Base-by-base conservation (phyloP, 1,140 invertebrate species). In the Pollicipes pollicipes region DNA sequence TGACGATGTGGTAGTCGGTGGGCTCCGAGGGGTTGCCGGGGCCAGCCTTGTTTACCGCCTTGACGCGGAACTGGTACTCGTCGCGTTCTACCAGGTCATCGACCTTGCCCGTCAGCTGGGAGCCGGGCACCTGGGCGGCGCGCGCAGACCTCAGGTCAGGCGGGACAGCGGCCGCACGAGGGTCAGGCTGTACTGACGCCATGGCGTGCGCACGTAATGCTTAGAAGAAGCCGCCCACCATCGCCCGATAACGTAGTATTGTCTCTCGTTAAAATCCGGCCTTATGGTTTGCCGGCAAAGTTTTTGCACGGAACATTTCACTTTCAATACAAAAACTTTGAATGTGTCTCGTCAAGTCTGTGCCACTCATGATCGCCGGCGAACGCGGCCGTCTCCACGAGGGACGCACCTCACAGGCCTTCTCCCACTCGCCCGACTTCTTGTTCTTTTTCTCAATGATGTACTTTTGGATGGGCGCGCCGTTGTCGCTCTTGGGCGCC, bases 31-130 rank as follows among this genome's bases (percentile, higher is more conserved):
- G 88, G 66, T 89, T 88, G 0, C 93, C 95, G 8, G 83, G 86
- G 66, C 97, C 97, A 68, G 94, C 95, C 82, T 97, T 97, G 82
- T 99, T 99, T 27, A 97, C 89, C 17, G 97, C 95, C 75, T 92
- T 86, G 2, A 99, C 86, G 70, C 96, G 84, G 84, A 99, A 98
- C 80, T 97, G 90, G 80, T 93, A 97, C 80, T 96, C 90, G 66
- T 89, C 89, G 66, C 91, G 88, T 80, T 97, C 91, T 74, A 91
- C 93, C 3, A 99, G 80, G 74, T 90, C 91, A 27, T 87, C 85
- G 26, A 98, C 88, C 79, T 89, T 89, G 64, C 86, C 91, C 73
- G 88, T 86, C 0, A 87, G 79, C 70, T 86, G 82, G 75, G 86
- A 86, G n/a, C 90, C 75, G 27, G 64, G 64, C n/a, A 66, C 64